Percentiles rank a stretch among this genome's conserved stretches.
phyloP scores from a whole-genome alignment of 1,140 invertebrate species.

The Tenebrio molitor region DNA sequence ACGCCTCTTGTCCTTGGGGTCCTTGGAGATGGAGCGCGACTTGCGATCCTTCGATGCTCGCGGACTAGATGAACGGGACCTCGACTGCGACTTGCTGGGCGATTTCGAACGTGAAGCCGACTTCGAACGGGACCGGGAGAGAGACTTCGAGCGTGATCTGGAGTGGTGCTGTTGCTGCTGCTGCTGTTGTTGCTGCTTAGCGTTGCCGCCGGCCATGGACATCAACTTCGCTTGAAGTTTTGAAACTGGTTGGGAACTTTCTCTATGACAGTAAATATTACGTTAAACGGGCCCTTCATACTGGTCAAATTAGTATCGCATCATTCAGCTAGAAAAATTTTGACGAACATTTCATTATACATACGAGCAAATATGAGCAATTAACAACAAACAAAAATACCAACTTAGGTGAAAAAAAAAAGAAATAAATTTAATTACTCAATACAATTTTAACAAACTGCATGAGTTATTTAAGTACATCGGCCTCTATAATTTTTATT shows the following conservation, averaged over 20 bases:
- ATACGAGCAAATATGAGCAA: too few species aligned
- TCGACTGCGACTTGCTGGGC: conserved; percentile 62
- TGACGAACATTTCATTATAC: too few species aligned
- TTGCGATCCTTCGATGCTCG: conserved; percentile 53
- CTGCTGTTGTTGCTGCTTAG: too few species aligned
- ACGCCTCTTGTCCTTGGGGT: conserved; percentile 65
- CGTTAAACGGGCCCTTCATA: background rate
- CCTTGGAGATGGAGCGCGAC: conserved; percentile 54
- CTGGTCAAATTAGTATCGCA: too few species aligned
- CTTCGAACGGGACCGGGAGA: conserved; percentile 58
- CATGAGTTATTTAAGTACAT: too few species aligned
- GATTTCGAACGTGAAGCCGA: conserved; percentile 63
- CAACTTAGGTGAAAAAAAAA: too few species aligned
- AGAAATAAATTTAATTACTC: too few species aligned
- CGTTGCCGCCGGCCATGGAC: conserved; percentile 71
- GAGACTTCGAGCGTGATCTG: conserved; percentile 62
- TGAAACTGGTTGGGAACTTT: conserved; percentile 68
- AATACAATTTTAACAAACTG: too few species aligned
- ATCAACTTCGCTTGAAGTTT: conserved; percentile 73
- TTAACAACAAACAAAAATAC: too few species aligned
- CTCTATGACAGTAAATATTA: conserved; percentile 46
- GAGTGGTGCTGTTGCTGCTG: conserved; percentile 58
- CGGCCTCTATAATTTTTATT: too few species aligned
- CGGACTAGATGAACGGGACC: conserved; percentile 41
- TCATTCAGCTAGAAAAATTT: too few species aligned